phyloP scores from a whole-genome alignment of 2,113 vertebrate genomes.

The Pan troglodytes region NHGRI_mPanTro3-v2.1_pri NC_072412.2:96541001-96541500 shows the following conservation, averaged over 20 bases:
- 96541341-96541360: not conserved
- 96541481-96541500: not conserved
- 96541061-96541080: not conserved
- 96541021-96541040: not conserved
- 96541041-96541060: not conserved
- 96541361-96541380: not conserved
- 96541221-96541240: not conserved
- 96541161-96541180: not conserved
- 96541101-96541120: not conserved
- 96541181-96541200: not conserved
- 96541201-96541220: not conserved
- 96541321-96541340: not conserved
- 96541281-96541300: not conserved
- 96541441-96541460: not conserved
- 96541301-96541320: not conserved
- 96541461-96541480: not conserved
- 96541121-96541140: not conserved
- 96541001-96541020: not conserved
- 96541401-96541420: not conserved
- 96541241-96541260: not conserved
- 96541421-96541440: not conserved
- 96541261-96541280: not conserved
- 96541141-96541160: not conserved
- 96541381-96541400: not conserved
- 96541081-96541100: not conserved